These are phyloP conservation scores for Saguinus imperator DNA, from an alignment of 2,113 vertebrate genomes.

Conservation along the genomic window DNA sequence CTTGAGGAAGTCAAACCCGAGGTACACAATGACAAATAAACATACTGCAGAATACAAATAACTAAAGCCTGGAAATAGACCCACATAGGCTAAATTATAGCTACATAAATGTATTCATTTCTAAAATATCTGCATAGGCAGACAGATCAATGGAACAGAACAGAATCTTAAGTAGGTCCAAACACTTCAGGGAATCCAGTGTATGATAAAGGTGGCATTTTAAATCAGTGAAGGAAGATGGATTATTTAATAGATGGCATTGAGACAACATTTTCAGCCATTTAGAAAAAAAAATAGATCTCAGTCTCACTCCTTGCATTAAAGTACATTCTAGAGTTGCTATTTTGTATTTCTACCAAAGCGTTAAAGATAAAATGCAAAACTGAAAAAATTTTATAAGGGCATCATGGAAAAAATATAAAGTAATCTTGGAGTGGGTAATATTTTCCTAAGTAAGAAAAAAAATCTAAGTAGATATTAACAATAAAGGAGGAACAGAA, in stretches of 20 bases:
- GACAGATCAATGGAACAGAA: slow-evolving; percentile 61
- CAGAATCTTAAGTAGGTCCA: slow-evolving; percentile 65
- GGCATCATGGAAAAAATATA: not conserved
- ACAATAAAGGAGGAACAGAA: not conserved
- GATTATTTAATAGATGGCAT: slow-evolving; percentile 54
- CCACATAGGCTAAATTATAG: slow-evolving; percentile 50
- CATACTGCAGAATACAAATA: slow-evolving; percentile 69
- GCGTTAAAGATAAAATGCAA: slow-evolving; percentile 37
- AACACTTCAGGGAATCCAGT: slow-evolving; percentile 58
- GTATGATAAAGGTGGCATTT: slow-evolving; percentile 58
- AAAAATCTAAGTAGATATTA: not conserved
- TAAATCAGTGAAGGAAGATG: slow-evolving; percentile 56
- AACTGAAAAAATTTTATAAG: slow-evolving; percentile 27
- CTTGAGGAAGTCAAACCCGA: slow-evolving; percentile 67
- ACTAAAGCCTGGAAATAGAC: slow-evolving; percentile 43
- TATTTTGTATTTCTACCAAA: not conserved
- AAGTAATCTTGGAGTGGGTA: not conserved
- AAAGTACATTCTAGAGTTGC: not conserved
- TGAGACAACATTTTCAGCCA: slow-evolving; percentile 49
- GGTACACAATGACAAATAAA: slow-evolving; percentile 62
- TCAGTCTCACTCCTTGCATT: not conserved
- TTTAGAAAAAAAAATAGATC: slow-evolving; percentile 40
- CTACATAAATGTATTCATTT: slow-evolving; percentile 49
- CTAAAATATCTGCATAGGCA: slow-evolving; percentile 59
- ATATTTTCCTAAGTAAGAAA: slow-evolving; percentile 23